Evolutionary conservation across 1,140 invertebrate genomes (phyloP).

Genomic region (Antheraea pernyi): DNA sequence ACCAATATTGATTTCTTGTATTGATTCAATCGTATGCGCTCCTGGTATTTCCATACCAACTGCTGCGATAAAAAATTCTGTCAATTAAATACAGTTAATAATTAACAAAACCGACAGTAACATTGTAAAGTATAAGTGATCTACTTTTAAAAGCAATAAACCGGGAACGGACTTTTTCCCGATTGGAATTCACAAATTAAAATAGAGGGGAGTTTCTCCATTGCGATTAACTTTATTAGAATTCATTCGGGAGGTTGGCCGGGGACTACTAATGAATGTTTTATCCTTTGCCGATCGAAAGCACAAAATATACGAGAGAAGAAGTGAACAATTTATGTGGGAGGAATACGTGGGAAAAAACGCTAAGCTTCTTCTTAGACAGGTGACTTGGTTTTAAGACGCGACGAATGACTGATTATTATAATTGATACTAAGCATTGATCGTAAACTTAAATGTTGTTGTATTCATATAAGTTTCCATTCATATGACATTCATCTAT

Average conservation of each 20-base stretch:
- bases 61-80: not conserved
- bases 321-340: not conserved
- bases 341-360: not conserved
- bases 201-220: constrained; percentile 39
- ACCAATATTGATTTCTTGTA: too few relatives aligned
- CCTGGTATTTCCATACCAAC: too few relatives aligned
- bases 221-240: constrained; percentile 66
- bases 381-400: not conserved
- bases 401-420: not conserved
- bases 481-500: too few relatives aligned
- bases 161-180: constrained; percentile 28
- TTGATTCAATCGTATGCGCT: too few relatives aligned
- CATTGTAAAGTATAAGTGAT: constrained; percentile 29
- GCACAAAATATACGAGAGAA: not conserved
- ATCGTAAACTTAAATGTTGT: too few relatives aligned
- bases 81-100: not conserved
- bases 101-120: constrained; percentile 1
- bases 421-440: not conserved
- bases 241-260: constrained; percentile 55
- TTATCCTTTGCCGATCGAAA: constrained; percentile 19
- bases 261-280: constrained; percentile 51
- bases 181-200: constrained; percentile 46
- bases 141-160: constrained; percentile 46
- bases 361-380: not conserved
- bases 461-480: too few relatives aligned